A percentile compares a stretch with the other conserved stretches of the same genome.
Conservation (phyloP, 37 sponge, comb jelly and placozoan genomes). For the Chondrilla cf. caribensis region DNA sequence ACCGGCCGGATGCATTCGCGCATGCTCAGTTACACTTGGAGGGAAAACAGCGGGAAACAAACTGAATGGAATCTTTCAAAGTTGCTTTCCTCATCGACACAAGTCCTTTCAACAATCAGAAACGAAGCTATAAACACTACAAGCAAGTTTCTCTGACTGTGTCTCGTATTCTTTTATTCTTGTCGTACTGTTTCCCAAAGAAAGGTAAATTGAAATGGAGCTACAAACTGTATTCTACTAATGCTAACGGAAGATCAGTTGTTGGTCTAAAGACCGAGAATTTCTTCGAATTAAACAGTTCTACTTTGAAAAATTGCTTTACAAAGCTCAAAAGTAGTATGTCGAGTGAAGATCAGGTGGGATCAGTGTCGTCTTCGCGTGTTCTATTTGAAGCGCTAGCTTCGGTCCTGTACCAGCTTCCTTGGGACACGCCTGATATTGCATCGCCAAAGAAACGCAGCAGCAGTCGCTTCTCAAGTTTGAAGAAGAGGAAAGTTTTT, state of each 20-base stretch:
- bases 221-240: not conserved
- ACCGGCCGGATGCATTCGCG: no score
- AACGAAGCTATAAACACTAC: not conserved
- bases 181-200: not conserved
- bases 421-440: slow-evolving; percentile 66
- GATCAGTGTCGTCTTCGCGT: not conserved
- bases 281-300: not conserved
- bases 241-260: no score
- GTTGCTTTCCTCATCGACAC: not conserved
- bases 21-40: no score
- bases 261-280: slow-evolving; percentile 3
- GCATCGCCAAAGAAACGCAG: slow-evolving; percentile 28
- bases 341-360: not conserved
- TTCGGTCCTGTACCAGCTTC: slow-evolving; percentile 39
- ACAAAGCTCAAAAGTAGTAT: not conserved
- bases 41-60: not conserved
- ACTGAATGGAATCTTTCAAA: not conserved
- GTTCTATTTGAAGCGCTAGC: slow-evolving; percentile 20
- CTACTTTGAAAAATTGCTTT: not conserved
- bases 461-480: not conserved
- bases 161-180: not conserved
- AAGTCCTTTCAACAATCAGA: not conserved
- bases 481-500: not conserved
- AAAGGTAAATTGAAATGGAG: not conserved
- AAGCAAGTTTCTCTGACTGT: not conserved